A percentile compares a stretch with the other conserved stretches of the same genome.
These are phyloP conservation scores for Dicentrarchus labrax DNA, from an alignment of 2,113 vertebrate species.

Conservation along the genomic window DNA sequence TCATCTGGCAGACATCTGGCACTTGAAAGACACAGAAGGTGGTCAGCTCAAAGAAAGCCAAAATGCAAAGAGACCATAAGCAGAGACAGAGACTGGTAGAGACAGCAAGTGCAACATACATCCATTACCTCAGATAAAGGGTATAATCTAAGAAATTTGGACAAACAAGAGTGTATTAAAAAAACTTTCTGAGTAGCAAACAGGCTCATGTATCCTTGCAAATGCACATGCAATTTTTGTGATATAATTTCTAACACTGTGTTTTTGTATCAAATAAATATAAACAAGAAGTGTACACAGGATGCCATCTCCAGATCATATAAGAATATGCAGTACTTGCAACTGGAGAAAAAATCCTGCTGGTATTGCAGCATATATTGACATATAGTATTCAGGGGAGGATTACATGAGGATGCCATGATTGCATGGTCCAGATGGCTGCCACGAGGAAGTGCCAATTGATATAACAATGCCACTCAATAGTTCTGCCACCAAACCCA, in stretches of 20 bases:
- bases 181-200: not conserved
- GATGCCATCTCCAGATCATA: not conserved
- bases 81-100: not conserved
- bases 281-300: not conserved
- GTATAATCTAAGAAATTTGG: not conserved
- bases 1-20: slow-evolving; percentile 74
- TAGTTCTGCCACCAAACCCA: slow-evolving; percentile 72
- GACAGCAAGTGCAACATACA: not conserved
- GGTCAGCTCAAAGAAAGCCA: slow-evolving; percentile 61
- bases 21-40: slow-evolving; percentile 77
- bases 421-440: slow-evolving; percentile 70
- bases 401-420: slow-evolving; percentile 42
- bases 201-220: not conserved
- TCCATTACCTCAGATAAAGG: slow-evolving; percentile 23
- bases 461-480: slow-evolving; percentile 70
- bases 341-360: slow-evolving; percentile 12
- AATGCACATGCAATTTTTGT: not conserved
- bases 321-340: not conserved
- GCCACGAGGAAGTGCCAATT: slow-evolving; percentile 66
- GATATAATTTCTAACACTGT: not conserved
- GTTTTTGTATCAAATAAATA: slow-evolving; percentile 1
- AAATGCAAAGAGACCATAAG: slow-evolving; percentile 36
- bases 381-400: slow-evolving; percentile 29
- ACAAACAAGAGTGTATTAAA: not conserved
- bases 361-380: slow-evolving; percentile 1